Evolutionary conservation across 2,888 invertebrate species (phyloP).

Genomic region (Mechanitis mazaeus): DNA sequence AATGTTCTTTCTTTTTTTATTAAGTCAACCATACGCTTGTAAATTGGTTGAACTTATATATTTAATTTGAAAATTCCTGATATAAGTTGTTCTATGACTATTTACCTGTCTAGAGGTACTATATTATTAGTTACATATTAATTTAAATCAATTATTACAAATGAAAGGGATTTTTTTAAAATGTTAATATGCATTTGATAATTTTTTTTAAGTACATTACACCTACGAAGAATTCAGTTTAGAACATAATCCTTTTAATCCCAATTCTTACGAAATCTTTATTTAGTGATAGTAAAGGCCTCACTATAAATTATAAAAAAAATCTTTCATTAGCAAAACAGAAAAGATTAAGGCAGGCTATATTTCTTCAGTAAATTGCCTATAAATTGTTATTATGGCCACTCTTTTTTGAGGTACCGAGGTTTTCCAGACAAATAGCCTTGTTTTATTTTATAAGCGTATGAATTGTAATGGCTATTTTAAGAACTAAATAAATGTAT

Average conservation of each 20-base stretch:
- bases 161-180: too few species aligned
- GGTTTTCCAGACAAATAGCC: conserved; percentile 63
- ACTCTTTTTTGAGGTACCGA: conserved; percentile 66
- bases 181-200: too few species aligned
- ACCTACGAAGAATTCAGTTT: too few species aligned
- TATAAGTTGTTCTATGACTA: too few species aligned
- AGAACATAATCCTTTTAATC: background rate
- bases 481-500: background rate
- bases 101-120: too few species aligned
- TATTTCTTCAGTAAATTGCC: conserved; percentile 69
- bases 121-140: too few species aligned
- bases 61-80: too few species aligned
- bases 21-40: too few species aligned
- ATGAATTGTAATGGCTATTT: conserved; percentile 38
- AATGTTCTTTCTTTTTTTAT: too few species aligned
- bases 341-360: conserved; percentile 53
- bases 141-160: too few species aligned
- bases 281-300: background rate
- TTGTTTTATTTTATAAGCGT: conserved; percentile 54
- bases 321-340: conserved; percentile 68
- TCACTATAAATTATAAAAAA: conserved; percentile 17
- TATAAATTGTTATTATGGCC: conserved; percentile 74
- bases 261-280: background rate
- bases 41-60: too few species aligned
- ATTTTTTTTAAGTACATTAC: too few species aligned